Evolutionary conservation across 2,113 vertebrate genomes (phyloP).

Genomic region (Anguilla japonica): DNA sequence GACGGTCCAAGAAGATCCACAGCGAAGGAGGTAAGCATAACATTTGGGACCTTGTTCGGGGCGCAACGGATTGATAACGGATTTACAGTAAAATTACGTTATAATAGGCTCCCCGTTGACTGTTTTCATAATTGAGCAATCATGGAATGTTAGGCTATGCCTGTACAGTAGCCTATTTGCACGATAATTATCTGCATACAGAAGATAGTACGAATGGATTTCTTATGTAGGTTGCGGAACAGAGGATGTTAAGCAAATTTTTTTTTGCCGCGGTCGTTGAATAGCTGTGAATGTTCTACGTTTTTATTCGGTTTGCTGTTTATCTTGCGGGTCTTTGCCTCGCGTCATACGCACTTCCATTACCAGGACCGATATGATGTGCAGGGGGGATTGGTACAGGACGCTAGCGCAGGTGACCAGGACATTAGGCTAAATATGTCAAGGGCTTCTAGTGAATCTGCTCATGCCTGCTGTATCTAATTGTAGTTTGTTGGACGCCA

Average conservation of each 20-base stretch:
- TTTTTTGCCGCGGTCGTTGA: background rate
- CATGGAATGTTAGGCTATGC: background rate
- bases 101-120: background rate
- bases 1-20: conserved; percentile 77
- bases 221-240: background rate
- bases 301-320: background rate
- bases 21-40: conserved; percentile 72
- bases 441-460: background rate
- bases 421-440: background rate
- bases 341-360: background rate
- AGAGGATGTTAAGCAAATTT: background rate
- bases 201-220: background rate
- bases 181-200: background rate
- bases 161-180: background rate
- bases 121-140: too few relatives aligned
- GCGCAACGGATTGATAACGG: background rate
- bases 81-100: background rate
- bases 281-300: too few relatives aligned
- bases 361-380: background rate
- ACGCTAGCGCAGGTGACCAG: background rate
- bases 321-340: background rate
- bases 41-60: background rate
- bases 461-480: background rate
- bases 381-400: too few relatives aligned
- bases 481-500: background rate